Evolutionary conservation across 64 coral and sea anemone genomes (phyloP).

Genomic region (Cladopsammia gracilis): DNA sequence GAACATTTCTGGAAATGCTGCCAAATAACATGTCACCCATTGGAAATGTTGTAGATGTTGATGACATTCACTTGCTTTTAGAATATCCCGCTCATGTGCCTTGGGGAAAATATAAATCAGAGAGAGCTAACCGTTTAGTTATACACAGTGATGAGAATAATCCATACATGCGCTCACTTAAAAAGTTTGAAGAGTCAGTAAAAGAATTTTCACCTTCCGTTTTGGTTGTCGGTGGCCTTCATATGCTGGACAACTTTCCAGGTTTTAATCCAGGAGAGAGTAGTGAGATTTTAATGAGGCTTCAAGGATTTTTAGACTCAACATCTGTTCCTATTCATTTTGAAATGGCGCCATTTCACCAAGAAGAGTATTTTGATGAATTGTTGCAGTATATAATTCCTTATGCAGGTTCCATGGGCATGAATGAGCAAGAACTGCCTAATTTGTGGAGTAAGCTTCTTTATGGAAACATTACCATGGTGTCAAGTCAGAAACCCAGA

Average conservation of each 20-base stretch:
- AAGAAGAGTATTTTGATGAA: conserved; percentile 80
- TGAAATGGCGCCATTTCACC: conserved; percentile 91
- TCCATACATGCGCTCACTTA: conserved; percentile 81
- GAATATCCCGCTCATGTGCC: conserved; percentile 76
- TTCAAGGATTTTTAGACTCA: conserved; percentile 68
- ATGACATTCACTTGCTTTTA: conserved; percentile 83
- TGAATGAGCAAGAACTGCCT: conserved; percentile 96
- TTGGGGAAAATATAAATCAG: conserved; percentile 82
- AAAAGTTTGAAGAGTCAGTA: conserved; percentile 58
- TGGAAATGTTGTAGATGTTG: conserved; percentile 59
- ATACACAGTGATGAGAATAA: conserved; percentile 89
- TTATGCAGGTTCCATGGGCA: conserved; percentile 75
- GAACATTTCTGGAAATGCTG: conserved; percentile 39
- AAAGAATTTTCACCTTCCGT: conserved; percentile 53
- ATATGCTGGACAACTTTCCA: conserved; percentile 94
- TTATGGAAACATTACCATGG: conserved; percentile 76
- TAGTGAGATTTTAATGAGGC: conserved; percentile 43
- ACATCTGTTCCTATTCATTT: conserved; percentile 76
- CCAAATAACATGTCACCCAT: conserved; percentile 63
- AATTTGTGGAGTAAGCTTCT: conserved; percentile 83
- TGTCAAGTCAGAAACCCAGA: conserved; percentile 85
- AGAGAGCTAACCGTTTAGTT: conserved; percentile 81
- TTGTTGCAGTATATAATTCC: conserved; percentile 84
- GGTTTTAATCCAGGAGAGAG: conserved; percentile 76
- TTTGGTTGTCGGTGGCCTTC: conserved; percentile 75